phyloP scores from a whole-genome alignment of 2,888 invertebrate genomes.

The Leptopilina myrica region DNA sequence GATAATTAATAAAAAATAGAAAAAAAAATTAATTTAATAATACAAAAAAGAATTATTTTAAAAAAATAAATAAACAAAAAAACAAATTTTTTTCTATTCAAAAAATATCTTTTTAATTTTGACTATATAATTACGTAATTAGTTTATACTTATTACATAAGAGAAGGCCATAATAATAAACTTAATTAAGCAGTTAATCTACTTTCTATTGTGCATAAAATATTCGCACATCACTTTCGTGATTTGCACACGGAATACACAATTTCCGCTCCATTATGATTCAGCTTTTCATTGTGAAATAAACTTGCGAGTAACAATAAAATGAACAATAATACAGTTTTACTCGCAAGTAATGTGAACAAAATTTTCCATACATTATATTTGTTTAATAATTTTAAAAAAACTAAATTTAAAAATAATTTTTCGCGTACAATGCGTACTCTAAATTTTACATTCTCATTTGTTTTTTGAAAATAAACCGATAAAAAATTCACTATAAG shows the following conservation, averaged over 20 bases:
- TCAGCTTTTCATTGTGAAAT: slow-evolving; percentile 8
- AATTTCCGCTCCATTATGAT: slow-evolving; percentile 6
- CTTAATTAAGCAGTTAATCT: slow-evolving; percentile 4
- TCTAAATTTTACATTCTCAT: neutral
- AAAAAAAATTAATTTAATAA: too few species aligned
- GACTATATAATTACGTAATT: neutral
- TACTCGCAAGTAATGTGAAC: neutral
- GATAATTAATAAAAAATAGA: too few species aligned
- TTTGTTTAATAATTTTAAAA: neutral
- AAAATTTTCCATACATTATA: neutral
- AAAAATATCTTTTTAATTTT: neutral
- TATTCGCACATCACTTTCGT: slow-evolving; percentile 16
- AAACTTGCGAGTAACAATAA: slow-evolving; percentile 6
- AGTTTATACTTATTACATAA: slow-evolving; percentile 8
- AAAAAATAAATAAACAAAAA: too few species aligned
- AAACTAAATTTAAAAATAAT: neutral
- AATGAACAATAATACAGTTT: neutral
- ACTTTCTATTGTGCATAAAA: slow-evolving; percentile 7
- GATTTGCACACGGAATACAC: neutral
- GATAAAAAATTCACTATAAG: too few species aligned
- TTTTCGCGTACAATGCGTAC: neutral
- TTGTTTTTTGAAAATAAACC: neutral
- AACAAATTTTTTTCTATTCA: too few species aligned
- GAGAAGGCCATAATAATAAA: slow-evolving; percentile 6
- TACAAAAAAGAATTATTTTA: too few species aligned